Base-by-base conservation (phyloP, 2,797 vertebrate species). In the Adrianichthys oophorus region DNA sequence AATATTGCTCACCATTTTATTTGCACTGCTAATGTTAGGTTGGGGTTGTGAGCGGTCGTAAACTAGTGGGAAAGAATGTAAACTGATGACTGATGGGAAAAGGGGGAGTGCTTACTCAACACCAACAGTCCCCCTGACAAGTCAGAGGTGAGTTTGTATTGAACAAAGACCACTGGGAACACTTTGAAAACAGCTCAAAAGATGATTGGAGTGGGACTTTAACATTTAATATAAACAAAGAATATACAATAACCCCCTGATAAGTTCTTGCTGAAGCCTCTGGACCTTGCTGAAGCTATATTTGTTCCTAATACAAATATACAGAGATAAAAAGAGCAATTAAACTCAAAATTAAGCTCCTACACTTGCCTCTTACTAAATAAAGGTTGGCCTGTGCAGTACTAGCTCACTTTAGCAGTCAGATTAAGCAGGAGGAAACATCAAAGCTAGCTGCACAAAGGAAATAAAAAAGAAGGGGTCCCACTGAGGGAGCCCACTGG, bases 351-450 rank as follows among this genome's bases (percentile, higher is more conserved):
- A 44, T 19, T 4, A 21, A 7, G 41, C 29, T 52, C 18, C 60
- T 23, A 15, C 17, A 57, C 57, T 52, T 57, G 72, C 46, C 48
- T 70, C 46, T 32, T 3, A 8, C 44, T 69, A 14, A 7, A 50
- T 66, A 47, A 69, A 53, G 17, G 44, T 37, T 32, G 52, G 51
- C 59, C 59, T 32, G 13, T 53, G 64, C 69, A 56, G 78, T 37
- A 45, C 60, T 42, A 15, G 59, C 62, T 72, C 75, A 40, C 10
- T 68, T 57, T 48, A 75, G 82, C 76, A 68, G 59, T 71, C 72
- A 77, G 79, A 82, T 84, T 76, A 82, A 65, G 74, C 61, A 68
- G 71, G 49, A 62, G 60, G 68, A 56, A 68, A 58, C 21, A 13
- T 67, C 43, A 41, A 77, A 61, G 61, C 52, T 59, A 76, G 66